These are phyloP conservation scores for Euwallacea similis DNA, from an alignment of 1,140 invertebrate species.

Conservation along the genomic window DNA sequence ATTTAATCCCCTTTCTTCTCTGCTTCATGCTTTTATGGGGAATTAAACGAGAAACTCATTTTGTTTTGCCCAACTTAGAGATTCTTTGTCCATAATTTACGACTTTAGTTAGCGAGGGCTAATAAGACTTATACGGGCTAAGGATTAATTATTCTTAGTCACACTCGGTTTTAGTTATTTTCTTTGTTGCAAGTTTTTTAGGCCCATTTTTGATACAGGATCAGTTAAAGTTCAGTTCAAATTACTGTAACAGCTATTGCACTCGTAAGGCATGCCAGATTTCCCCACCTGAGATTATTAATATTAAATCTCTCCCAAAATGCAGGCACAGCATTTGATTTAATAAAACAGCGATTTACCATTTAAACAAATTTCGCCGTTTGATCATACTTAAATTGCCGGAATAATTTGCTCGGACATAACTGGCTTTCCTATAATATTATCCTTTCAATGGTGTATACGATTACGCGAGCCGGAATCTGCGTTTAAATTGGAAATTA, in stretches of 20 bases:
- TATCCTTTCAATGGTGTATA: conserved; percentile 18
- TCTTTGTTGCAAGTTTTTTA: background rate
- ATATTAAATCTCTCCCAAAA: too few relatives aligned
- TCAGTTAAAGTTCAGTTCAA: too few relatives aligned
- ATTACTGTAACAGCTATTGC: too few relatives aligned
- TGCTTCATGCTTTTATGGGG: conserved; percentile 18
- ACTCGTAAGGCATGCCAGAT: too few relatives aligned
- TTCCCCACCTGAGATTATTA: too few relatives aligned
- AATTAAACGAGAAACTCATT: conserved; percentile 20
- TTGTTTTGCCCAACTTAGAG: conserved; percentile 12
- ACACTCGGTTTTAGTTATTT: background rate
- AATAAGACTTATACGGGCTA: conserved; percentile 16
- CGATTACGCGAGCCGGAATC: conserved; percentile 15
- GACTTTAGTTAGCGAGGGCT: conserved; percentile 11
- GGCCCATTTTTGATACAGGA: background rate
- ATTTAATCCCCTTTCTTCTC: conserved; percentile 27
- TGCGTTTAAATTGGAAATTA: conserved; percentile 26
- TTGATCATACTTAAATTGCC: conserved; percentile 26
- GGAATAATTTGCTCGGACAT: conserved; percentile 28
- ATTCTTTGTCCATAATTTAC: conserved; percentile 27
- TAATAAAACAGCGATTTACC: conserved; percentile 9
- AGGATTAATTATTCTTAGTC: conserved; percentile 6
- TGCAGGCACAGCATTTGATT: background rate
- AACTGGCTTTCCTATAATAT: conserved; percentile 24
- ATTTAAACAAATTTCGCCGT: conserved; percentile 32